phyloP scores from a whole-genome alignment of 2,113 vertebrate genomes.

The Porphyrio hochstetteri region DNA sequence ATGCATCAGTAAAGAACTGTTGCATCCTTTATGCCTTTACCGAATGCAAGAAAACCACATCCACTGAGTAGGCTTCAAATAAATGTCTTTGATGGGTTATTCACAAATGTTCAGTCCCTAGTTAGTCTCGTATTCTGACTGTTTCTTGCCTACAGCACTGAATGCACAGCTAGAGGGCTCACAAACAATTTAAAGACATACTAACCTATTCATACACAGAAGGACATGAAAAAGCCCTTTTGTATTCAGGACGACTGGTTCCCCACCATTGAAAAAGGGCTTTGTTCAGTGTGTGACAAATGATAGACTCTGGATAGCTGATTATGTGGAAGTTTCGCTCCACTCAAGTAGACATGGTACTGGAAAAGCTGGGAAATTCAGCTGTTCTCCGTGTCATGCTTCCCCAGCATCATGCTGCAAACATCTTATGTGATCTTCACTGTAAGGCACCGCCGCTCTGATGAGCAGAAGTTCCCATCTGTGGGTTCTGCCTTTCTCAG shows the following conservation, averaged over 20 bases:
- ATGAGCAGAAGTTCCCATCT: not conserved
- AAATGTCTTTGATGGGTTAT: conserved; percentile 14
- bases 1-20: not conserved
- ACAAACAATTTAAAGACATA: conserved; percentile 24
- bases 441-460: not conserved
- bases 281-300: conserved; percentile 1
- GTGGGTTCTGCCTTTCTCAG: not conserved
- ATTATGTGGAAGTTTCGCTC: not conserved
- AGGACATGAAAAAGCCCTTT: not conserved
- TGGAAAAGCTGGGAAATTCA: conserved; percentile 1
- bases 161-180: not conserved
- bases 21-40: not conserved
- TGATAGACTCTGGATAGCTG: not conserved
- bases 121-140: not conserved
- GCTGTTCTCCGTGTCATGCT: not conserved
- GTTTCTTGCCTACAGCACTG: not conserved
- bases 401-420: not conserved
- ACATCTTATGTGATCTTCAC: not conserved
- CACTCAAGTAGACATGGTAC: not conserved
- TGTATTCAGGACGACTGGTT: not conserved
- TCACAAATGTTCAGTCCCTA: not conserved
- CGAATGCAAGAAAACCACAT: not conserved
- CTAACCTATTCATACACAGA: not conserved
- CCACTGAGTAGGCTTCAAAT: not conserved
- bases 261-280: not conserved